A percentile compares a stretch with the other conserved stretches of the same genome.
Conservation (phyloP, 2,888 invertebrate species). For the Macroteleia sp. region DNA sequence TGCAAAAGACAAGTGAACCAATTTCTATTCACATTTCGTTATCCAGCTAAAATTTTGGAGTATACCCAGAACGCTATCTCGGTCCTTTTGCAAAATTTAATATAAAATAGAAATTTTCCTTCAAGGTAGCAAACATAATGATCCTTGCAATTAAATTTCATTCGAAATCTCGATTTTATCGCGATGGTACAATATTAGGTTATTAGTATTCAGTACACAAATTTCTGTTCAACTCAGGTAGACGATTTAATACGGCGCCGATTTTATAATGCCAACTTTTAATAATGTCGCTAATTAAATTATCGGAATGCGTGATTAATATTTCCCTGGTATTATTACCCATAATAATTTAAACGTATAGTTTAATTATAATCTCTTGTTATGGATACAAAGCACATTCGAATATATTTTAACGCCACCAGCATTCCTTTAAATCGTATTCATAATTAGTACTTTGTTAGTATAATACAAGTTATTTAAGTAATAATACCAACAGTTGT, state of each 20-base stretch:
- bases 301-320: not conserved
- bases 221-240: constrained; percentile 5
- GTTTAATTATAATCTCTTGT: too few species aligned
- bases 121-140: constrained; percentile 16
- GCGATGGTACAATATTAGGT: constrained; percentile 1
- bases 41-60: constrained; percentile 44
- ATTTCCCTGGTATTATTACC: not conserved
- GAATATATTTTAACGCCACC: too few species aligned
- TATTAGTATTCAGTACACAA: constrained; percentile 33
- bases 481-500: too few species aligned
- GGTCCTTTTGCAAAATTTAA: constrained; percentile 38
- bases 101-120: constrained; percentile 35
- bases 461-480: too few species aligned
- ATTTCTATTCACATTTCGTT: constrained; percentile 23
- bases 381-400: too few species aligned
- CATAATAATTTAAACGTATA: too few species aligned
- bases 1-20: constrained; percentile 40
- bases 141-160: constrained; percentile 26
- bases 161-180: constrained; percentile 27
- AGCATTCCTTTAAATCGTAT: too few species aligned
- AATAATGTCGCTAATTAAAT: constrained; percentile 7
- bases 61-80: constrained; percentile 26
- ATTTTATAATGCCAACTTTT: constrained; percentile 4
- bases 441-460: too few species aligned
- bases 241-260: constrained; percentile 6